Evolutionary conservation across 2,113 vertebrate genomes (phyloP).

Genomic region (Prietella phreatophila): DNA sequence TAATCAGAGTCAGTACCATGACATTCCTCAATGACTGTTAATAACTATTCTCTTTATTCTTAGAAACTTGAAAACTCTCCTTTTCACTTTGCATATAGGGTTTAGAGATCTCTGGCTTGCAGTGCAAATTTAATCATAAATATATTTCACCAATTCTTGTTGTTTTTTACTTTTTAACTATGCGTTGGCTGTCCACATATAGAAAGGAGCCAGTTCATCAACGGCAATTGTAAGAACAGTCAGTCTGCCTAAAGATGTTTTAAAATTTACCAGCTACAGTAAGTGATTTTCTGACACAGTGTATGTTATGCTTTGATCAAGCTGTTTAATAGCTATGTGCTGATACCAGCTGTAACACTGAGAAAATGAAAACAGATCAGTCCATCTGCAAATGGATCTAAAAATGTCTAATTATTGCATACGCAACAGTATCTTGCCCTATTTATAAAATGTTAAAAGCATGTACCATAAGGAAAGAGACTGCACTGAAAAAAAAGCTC

Average conservation of each 20-base stretch:
- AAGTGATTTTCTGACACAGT: neutral
- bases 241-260: neutral
- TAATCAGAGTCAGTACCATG: neutral
- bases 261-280: neutral
- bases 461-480: neutral
- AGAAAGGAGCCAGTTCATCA: neutral
- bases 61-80: neutral
- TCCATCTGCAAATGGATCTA: neutral
- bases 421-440: neutral
- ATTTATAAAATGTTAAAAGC: neutral
- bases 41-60: neutral
- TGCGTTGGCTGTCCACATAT: no score
- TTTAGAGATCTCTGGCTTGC: neutral
- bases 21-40: neutral
- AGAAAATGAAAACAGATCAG: neutral
- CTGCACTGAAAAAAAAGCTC: neutral
- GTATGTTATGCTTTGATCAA: neutral
- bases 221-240: neutral
- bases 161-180: no score
- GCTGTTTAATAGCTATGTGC: neutral
- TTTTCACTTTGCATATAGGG: neutral
- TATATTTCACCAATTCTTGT: no score
- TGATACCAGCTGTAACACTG: neutral
- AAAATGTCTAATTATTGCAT: neutral
- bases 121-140: no score